A percentile compares a stretch with the other conserved stretches of the same genome.
Conservation (phyloP, 1,140 invertebrate species). For the Odontomachus brunneus region DNA sequence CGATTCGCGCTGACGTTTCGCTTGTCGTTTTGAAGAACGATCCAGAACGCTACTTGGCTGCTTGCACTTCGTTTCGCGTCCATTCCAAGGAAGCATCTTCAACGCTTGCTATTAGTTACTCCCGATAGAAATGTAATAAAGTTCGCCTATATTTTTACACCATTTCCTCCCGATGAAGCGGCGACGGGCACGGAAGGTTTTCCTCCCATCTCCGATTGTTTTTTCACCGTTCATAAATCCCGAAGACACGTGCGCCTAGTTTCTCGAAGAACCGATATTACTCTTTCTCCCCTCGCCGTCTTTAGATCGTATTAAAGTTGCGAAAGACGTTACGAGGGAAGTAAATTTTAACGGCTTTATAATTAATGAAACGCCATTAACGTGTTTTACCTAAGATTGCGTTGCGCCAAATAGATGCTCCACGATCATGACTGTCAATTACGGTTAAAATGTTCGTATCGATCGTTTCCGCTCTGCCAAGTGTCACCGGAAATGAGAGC, state of each 20-base stretch:
- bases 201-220: not conserved
- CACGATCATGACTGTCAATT: slow-evolving; percentile 11
- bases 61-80: not conserved
- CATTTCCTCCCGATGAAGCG: not conserved
- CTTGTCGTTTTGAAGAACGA: not conserved
- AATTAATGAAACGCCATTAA: not conserved
- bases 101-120: slow-evolving; percentile 12
- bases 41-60: not conserved
- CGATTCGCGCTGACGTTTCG: not conserved
- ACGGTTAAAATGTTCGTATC: slow-evolving; percentile 21
- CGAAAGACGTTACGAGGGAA: not conserved
- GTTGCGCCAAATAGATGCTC: not conserved
- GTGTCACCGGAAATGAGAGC: slow-evolving; percentile 67
- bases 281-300: not conserved
- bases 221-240: slow-evolving; percentile 16
- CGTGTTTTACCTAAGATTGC: not conserved
- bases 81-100: slow-evolving; percentile 17
- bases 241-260: not conserved
- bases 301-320: not conserved
- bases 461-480: slow-evolving; percentile 11
- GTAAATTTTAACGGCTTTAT: not conserved
- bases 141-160: slow-evolving; percentile 20
- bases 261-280: not conserved
- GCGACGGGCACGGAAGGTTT: not conserved
- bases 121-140: slow-evolving; percentile 6